A percentile compares a stretch with the other conserved stretches of the same genome.
phyloP scores from a whole-genome alignment of 2,797 vertebrate species.

The Hydrocynus forskahlii region DNA sequence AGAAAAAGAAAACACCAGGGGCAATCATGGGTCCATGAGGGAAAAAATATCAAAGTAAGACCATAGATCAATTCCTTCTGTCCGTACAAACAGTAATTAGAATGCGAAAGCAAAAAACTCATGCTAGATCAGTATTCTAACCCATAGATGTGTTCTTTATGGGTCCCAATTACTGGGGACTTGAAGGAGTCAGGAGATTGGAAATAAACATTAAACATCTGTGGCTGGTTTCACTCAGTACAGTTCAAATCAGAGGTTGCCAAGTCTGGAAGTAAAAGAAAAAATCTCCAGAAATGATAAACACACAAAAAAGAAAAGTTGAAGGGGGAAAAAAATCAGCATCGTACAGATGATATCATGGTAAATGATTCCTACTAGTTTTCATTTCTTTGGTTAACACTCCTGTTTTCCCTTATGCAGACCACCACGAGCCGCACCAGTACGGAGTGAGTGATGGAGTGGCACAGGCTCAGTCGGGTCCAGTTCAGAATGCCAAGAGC shows the following conservation, averaged over 20 bases:
- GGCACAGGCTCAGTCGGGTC: constrained; percentile 56
- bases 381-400: constrained; percentile 5
- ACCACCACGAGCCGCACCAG: neutral
- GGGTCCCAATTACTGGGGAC: neutral
- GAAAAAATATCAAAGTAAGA: neutral
- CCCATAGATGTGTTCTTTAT: neutral
- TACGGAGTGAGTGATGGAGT: constrained; percentile 56
- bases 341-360: neutral
- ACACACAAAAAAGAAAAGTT: neutral
- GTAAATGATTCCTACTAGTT: neutral
- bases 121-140: neutral
- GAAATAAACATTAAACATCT: neutral
- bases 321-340: neutral
- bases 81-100: neutral
- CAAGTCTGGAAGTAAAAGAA: neutral
- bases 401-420: neutral
- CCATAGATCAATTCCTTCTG: neutral
- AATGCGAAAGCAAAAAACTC: neutral
- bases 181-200: neutral
- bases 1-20: neutral
- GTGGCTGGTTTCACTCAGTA: neutral
- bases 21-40: neutral
- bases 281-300: neutral
- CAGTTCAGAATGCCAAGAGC: constrained; percentile 56
- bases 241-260: neutral